Evolutionary conservation across 1,140 invertebrate species (phyloP), one percentile per base, ranked within the genome.

Genomic region (Lethocerus indicus): DNA sequence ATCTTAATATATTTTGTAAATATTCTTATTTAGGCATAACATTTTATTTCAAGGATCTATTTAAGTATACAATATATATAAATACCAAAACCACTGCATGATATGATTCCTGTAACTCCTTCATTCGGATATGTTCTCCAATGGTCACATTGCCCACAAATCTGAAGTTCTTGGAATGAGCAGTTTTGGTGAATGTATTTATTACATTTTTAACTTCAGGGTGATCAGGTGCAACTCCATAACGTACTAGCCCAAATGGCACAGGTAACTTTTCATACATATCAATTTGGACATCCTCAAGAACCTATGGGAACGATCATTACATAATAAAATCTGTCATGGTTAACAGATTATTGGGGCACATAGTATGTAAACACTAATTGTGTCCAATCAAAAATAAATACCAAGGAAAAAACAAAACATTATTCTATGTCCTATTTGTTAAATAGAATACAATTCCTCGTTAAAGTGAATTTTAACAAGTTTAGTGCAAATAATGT

Each of bases 131-230:
- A 69, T 96, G 85, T 61, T 69, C 68, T 1, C 94, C 94, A 50
- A 97, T 70, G 24, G 74, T 74, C 25, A 98, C 73, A 72, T 98
- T 98, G 27, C 94, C 95, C 65, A 86, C 73, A 67, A 95, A 97
- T 52, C 74, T 73, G 41, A 91, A 80, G 60, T 83, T 73, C 28
- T 77, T 66, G 68, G 83, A 78, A 55, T 75, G 71, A 0, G 88
- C 91, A 45, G 82, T 86, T 70, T 91, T 88, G 12, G 83, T 86
- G 64, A 98, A 98, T 29, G 85, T 89, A 62, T 92, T 83, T 40
- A 92, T 94, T 21, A 94, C 90, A 77, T 97, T 98, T 76, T 97
- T 98, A 2, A 97, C 92, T 72, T 97, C 91, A 47, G 89, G 90
- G 69, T 98, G 93, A 76, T 98, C 94, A 25, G 95, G 94, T 45